Conservation (phyloP, 1,140 invertebrate species). For the Phthorimaea operculella region DNA sequence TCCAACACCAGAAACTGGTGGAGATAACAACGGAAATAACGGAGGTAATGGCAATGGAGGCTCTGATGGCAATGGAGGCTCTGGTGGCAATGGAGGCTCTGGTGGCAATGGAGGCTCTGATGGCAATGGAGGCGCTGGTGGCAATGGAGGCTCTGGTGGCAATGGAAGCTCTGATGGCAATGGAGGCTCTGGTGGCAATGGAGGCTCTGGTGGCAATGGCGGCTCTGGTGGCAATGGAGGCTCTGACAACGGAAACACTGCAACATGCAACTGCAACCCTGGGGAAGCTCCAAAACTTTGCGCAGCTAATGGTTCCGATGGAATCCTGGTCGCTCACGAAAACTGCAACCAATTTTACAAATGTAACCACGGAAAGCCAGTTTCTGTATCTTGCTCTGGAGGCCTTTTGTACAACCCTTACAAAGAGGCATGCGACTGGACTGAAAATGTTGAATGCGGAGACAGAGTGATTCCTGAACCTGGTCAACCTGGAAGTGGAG, state of each 20-base stretch:
- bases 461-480: slow-evolving; percentile 11
- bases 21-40: slow-evolving; percentile 18
- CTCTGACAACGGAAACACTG: slow-evolving; percentile 10
- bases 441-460: slow-evolving; percentile 26
- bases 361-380: slow-evolving; percentile 18
- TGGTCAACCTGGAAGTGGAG: not conserved
- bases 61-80: slow-evolving; percentile 9
- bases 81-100: not conserved
- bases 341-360: slow-evolving; percentile 32
- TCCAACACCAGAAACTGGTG: no score
- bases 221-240: slow-evolving; percentile 15
- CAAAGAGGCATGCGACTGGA: slow-evolving; percentile 67
- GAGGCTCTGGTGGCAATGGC: slow-evolving; percentile 5
- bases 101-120: slow-evolving; percentile 17
- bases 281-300: slow-evolving; percentile 25
- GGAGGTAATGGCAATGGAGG: slow-evolving; percentile 17
- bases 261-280: slow-evolving; percentile 23
- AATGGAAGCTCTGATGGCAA: no score
- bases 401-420: slow-evolving; percentile 69
- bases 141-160: slow-evolving; percentile 10
- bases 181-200: no score
- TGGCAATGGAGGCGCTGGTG: slow-evolving; percentile 23
- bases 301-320: slow-evolving; percentile 20
- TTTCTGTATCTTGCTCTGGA: slow-evolving; percentile 14
- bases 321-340: slow-evolving; percentile 26